Conservation (phyloP, 2,797 vertebrate genomes). For the Enteromius paludinosus region DNA sequence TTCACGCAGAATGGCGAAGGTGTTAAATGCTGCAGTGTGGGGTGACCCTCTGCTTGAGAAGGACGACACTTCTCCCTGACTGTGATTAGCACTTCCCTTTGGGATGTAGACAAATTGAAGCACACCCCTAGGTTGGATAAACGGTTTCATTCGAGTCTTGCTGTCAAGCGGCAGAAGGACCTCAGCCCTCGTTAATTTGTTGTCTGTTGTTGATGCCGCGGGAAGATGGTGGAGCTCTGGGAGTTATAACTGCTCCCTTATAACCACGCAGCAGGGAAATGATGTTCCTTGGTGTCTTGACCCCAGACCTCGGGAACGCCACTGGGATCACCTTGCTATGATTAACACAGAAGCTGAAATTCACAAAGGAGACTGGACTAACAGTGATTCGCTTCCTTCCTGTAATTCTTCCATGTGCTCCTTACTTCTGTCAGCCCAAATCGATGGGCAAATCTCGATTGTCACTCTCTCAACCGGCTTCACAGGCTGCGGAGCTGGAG, state of each 20-base stretch:
- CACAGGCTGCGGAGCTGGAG: constrained; percentile 55
- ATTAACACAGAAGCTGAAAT: constrained; percentile 56
- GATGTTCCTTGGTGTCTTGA: constrained; percentile 28
- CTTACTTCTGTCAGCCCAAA: constrained; percentile 51
- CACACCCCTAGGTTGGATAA: constrained; percentile 48
- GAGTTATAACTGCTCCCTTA: constrained; percentile 54
- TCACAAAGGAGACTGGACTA: constrained; percentile 21
- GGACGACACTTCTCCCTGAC: not conserved
- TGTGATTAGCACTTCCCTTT: constrained; percentile 23
- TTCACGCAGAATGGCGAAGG: not conserved
- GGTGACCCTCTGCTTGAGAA: constrained; percentile 10
- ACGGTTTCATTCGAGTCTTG: constrained; percentile 53
- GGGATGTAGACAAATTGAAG: constrained; percentile 28
- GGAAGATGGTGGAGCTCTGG: constrained; percentile 43
- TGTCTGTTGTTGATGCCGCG: constrained; percentile 28
- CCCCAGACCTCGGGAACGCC: constrained; percentile 49
- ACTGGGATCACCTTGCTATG: constrained; percentile 57
- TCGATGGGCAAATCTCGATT: constrained; percentile 64
- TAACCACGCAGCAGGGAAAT: constrained; percentile 55
- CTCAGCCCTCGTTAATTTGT: constrained; percentile 62
- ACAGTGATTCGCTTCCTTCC: constrained; percentile 31
- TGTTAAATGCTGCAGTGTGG: constrained; percentile 21
- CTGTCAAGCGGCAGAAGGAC: constrained; percentile 51
- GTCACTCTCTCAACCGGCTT: constrained; percentile 52
- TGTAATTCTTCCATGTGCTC: constrained; percentile 32